These are phyloP conservation scores for Drosophila busckii DNA, from an alignment of 1,140 invertebrate species.

Conservation along the genomic window DNA sequence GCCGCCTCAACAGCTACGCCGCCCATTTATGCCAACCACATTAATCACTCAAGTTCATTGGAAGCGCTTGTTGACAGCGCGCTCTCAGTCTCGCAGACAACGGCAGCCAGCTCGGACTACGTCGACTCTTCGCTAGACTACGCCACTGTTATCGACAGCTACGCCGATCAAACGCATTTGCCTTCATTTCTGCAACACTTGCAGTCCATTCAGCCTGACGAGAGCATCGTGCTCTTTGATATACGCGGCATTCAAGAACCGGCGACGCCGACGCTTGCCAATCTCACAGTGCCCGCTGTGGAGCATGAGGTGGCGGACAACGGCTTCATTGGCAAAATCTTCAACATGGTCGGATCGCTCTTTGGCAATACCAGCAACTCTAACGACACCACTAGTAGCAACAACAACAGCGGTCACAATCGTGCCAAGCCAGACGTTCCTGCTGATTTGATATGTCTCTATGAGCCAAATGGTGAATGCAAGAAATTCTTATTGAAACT, in stretches of 20 bases:
- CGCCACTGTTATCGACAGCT: constrained; percentile 42
- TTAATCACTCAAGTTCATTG: constrained; percentile 72
- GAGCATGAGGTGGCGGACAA: constrained; percentile 25
- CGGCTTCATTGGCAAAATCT: constrained; percentile 57
- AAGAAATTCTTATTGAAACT: constrained; percentile 70
- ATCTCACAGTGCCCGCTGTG: not conserved
- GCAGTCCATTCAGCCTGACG: constrained; percentile 44
- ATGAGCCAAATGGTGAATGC: constrained; percentile 64
- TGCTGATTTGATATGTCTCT: constrained; percentile 54
- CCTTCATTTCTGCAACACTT: constrained; percentile 53
- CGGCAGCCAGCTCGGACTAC: constrained; percentile 44
- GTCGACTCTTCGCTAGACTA: constrained; percentile 54
- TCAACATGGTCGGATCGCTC: constrained; percentile 64
- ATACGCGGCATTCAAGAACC: constrained; percentile 44
- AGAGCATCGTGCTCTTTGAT: constrained; percentile 70
- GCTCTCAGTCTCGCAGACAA: constrained; percentile 47
- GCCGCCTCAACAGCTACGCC: not conserved
- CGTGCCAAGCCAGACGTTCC: constrained; percentile 36
- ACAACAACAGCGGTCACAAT: too few species aligned
- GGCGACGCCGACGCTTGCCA: constrained; percentile 1
- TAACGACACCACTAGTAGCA: too few species aligned
- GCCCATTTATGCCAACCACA: constrained; percentile 37
- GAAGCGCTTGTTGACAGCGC: constrained; percentile 47
- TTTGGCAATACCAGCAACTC: constrained; percentile 32
- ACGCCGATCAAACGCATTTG: constrained; percentile 15